Base-by-base conservation (phyloP, 2,113 vertebrate species). In the Caranx melampygus region DNA sequence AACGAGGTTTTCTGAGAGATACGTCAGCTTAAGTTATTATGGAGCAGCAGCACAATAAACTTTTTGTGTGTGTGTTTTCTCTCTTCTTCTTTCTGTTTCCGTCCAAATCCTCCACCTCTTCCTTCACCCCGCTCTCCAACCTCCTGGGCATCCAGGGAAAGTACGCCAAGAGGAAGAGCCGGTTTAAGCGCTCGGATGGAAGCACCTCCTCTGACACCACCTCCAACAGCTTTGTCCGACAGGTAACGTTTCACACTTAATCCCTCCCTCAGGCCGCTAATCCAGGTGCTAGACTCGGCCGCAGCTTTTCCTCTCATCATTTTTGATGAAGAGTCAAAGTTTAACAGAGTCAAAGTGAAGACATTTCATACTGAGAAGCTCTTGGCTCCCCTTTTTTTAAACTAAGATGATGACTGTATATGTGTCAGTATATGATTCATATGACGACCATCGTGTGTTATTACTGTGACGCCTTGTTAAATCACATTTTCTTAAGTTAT, bases 131-230 rank as follows among this genome's bases (percentile, higher is more conserved):
- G 6, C 45, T 44, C 21, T 35, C 31, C 9, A 3, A 33, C 64
- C 70, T 12, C 37, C 8, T 42, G 40, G 40, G 26, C 26, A 67
- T 20, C 37, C 86, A 98, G 97, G 96, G 96, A 81, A 99, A 98
- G 90, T 98, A 97, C 82, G 95, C 95, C 91, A 98, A 97, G 82
- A 96, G 97, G 87, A 99, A 98, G 94, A 97, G 97, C 77, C 95
- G 97, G 51, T 99, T 98, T 86, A 98, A 99, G 92, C 96, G 97
- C 75, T 99, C 97, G 0, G 97, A 98, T 58, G 97, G 97, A 81
- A 99, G 97, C 92, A 99, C 97, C 14, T 98, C 97, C 16, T 99
- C 97, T 0, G 97, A 99, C 93, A 99, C 97, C 45, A 98, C 97
- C n/a, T 98, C 97, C 26, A 99, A 99, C 95, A 99, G 97, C 92